Base-by-base conservation (phyloP, 2,113 vertebrate genomes). In the Ictalurus punctatus region DNA sequence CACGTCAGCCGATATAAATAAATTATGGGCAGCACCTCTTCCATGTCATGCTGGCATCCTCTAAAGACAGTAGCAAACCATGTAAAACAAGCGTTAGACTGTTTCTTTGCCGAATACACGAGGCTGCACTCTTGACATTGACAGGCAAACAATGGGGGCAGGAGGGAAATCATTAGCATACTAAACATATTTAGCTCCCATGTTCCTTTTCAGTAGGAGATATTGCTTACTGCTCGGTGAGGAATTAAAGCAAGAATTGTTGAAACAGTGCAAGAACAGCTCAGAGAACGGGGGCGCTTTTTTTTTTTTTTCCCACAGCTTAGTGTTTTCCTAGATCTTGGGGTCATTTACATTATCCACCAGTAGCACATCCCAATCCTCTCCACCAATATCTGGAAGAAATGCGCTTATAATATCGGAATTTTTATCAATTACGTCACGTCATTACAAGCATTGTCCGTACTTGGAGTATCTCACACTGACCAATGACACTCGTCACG, bases 11-110 rank as follows among this genome's bases (percentile, higher is more conserved):
- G 7, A 59, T 63, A 48, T 88, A 84, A 88, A 88, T 88, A 88
- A 88, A 74, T 88, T 23, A 79, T 89, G 65, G 83, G 44, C 61
- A 71, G 83, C 63, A 59, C 73, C 88, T 85, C 74, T 80, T 58
- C 74, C 88, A 85, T 89, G 83, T 81, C 83, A 80, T n/a, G 88
- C 58, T 89, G 83, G 87, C 83, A 89, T 85, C 80, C 69, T 85
- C 59, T 79, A 85, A 80, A 84, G 83, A 85, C 88, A 80, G 83
- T 14, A 44, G 61, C 74, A 89, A 65, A 79, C 6, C 48, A 25
- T 85, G 88, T 89, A 85, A 79, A 89, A 86, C 88, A 89, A 89
- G 83, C 23, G 74, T 80, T 81, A n/a, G 73, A 80, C 83, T 61
- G 61, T 86, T 89, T 81, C 88, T 89, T 89, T 71, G 54, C 59